Evolutionary conservation across 2,888 invertebrate genomes (phyloP).

Genomic region (Sinelater perroti): DNA sequence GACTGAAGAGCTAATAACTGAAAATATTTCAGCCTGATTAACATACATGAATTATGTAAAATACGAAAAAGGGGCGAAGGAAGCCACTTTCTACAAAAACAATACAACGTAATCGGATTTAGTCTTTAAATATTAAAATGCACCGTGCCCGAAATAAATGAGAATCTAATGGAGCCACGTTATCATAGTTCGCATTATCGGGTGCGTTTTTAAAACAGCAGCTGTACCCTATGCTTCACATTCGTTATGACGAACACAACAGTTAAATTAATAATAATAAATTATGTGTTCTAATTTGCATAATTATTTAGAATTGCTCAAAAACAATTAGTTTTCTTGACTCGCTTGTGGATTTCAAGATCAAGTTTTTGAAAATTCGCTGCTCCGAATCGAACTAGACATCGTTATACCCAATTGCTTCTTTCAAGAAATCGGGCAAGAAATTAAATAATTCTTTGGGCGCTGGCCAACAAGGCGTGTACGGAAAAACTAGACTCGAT

Average conservation of each 20-base stretch:
- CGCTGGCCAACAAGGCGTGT: conserved; percentile 7
- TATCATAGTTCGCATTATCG: no score
- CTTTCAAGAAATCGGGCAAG: conserved; percentile 9
- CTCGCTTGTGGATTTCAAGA: no score
- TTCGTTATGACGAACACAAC: background rate
- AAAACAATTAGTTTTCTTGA: background rate
- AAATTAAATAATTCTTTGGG: conserved; percentile 14
- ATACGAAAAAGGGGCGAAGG: conserved; percentile 33
- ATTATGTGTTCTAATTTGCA: background rate
- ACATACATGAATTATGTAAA: conserved; percentile 47
- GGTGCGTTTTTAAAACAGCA: background rate
- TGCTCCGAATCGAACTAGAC: conserved; percentile 10
- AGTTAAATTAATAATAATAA: background rate
- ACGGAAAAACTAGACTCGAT: conserved; percentile 1
- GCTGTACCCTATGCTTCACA: background rate
- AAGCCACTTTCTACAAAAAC: conserved; percentile 26
- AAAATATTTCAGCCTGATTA: conserved; percentile 40
- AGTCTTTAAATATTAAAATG: conserved; percentile 41
- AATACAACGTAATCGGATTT: conserved; percentile 39
- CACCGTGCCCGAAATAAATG: conserved; percentile 22
- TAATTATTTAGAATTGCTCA: background rate
- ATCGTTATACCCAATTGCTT: conserved; percentile 14
- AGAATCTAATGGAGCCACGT: conserved; percentile 12
- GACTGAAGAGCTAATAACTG: conserved; percentile 27
- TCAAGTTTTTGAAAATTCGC: conserved; percentile 9